These are phyloP conservation scores for Calidris pugnax DNA, from an alignment of 2,113 vertebrate species.

Conservation along the genomic window DNA sequence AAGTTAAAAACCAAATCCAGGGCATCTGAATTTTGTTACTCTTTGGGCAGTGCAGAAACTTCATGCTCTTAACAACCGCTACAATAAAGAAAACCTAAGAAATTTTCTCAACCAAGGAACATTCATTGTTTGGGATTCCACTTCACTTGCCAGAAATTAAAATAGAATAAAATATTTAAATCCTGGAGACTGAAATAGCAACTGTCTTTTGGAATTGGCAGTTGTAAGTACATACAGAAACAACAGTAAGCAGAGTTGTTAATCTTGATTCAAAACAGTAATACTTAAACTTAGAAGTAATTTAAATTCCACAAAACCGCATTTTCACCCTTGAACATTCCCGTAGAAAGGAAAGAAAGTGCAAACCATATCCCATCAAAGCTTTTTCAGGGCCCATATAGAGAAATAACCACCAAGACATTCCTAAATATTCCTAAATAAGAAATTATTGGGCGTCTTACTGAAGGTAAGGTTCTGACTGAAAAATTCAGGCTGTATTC, in stretches of 20 bases:
- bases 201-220: neutral
- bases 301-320: neutral
- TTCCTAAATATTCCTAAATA: neutral
- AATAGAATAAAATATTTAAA: constrained; percentile 39
- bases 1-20: neutral
- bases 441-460: neutral
- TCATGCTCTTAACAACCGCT: neutral
- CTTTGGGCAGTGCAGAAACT: neutral
- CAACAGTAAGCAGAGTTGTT: neutral
- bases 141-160: neutral
- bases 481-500: neutral
- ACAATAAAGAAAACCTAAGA: neutral
- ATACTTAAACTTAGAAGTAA: neutral
- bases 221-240: neutral
- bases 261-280: neutral
- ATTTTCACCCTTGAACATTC: neutral
- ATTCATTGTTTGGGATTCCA: neutral
- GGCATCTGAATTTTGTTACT: neutral
- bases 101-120: neutral
- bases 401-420: neutral
- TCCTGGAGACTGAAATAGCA: neutral
- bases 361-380: neutral
- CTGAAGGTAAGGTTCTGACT: neutral
- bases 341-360: neutral
- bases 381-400: neutral